Evolutionary conservation across 2,888 invertebrate species (phyloP).

Genomic region (Lasioglossum lativentre): DNA sequence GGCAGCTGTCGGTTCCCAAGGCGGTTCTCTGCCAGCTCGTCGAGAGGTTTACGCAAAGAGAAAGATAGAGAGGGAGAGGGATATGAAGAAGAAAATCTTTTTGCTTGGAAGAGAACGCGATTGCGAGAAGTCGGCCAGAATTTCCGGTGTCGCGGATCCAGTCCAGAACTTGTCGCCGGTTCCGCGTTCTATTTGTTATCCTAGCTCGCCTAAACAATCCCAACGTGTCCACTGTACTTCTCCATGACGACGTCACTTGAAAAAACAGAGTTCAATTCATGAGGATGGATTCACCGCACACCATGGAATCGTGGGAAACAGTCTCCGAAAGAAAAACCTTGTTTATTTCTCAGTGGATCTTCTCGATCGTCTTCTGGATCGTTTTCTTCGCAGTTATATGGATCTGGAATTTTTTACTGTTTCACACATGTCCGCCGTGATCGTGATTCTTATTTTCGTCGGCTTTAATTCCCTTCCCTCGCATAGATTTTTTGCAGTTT

Average conservation of each 20-base stretch:
- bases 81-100: constrained; percentile 56
- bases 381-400: not conserved
- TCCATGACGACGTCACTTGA: constrained; percentile 45
- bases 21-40: constrained; percentile 46
- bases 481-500: not conserved
- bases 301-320: constrained; percentile 57
- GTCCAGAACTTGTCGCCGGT: constrained; percentile 68
- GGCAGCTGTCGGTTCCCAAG: constrained; percentile 79
- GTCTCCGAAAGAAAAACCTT: not conserved
- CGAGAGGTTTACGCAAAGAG: constrained; percentile 52
- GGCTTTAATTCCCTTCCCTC: not conserved
- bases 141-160: constrained; percentile 73
- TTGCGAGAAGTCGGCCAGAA: constrained; percentile 65
- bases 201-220: constrained; percentile 46
- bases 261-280: constrained; percentile 25
- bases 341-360: not conserved
- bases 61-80: not conserved
- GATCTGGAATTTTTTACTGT: not conserved
- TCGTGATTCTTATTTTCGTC: not conserved
- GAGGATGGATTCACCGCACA: not conserved
- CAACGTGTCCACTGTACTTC: not conserved
- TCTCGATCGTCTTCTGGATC: not conserved
- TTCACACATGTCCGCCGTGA: not conserved
- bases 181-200: constrained; percentile 66
- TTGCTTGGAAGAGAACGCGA: constrained; percentile 66